Evolutionary conservation across 2,888 invertebrate species (phyloP), one percentile per base, ranked within the genome.

Genomic region (Oxyteleia sp.): DNA sequence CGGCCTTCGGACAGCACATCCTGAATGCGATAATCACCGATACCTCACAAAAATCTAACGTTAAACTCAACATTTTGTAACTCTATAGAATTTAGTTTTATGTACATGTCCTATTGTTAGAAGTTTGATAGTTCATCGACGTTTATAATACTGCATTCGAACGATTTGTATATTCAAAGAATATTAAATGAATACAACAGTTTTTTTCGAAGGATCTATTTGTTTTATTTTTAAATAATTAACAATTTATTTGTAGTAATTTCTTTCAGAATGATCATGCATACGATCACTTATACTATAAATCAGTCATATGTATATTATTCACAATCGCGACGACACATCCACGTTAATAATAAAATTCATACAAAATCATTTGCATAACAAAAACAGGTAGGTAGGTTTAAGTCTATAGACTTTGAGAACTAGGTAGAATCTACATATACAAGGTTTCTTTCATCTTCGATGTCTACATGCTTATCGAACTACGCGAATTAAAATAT

Each of bases 261-360:
- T 83, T 68, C 43, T 53, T 59, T 71, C 35, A 74, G 55, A 83
- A 69, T 74, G 47, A 38, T 49, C 59, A 79, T 51, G 45, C 82
- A 71, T 45, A 59, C 68, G 7, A 82, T 81, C 74, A 86, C 75
- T 81, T 84, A 83, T 75, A 85, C 82, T 72, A 61, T n/a, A 66
- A 47, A 68, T 88, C 88, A 89, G 87, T 88, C 87, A 90, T 91
- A 92, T 92, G 89, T 92, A 91, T 91, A 92, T 85, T 93, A 93
- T 92, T 92, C 92, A 92, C 92, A 93, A 90, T 78, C 82, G 59
- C 68, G 29, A 80, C 68, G 32, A 61, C 26, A 49, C 61, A 84
- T 86, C 69, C 75, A 80, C 82, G 45, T 61, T 83, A 82, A 66
- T 88, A 88, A 92, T 91, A 90, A 92, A 92, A 90, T 92, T 89